A percentile compares a stretch with the other conserved stretches of the same genome.
Evolutionary conservation across 1,140 invertebrate genomes (phyloP).

Genomic region (Chelonus insularis): DNA sequence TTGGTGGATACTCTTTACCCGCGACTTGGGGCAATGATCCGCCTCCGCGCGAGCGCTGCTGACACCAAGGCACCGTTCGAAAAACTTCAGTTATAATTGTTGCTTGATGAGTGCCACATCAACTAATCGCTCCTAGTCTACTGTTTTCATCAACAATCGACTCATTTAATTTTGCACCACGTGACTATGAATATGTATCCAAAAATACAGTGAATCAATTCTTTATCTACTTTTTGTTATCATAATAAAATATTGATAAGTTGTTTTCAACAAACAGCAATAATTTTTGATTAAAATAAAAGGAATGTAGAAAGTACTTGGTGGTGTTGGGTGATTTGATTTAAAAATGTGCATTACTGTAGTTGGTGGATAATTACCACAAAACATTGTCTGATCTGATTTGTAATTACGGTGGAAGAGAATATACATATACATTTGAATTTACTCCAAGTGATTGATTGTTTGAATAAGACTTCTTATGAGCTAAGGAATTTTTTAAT

Average conservation of each 20-base stretch:
- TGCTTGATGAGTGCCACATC: slow-evolving; percentile 44
- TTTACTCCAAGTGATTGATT: too few relatives aligned
- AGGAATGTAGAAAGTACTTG: too few relatives aligned
- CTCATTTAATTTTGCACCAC: neutral
- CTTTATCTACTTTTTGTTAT: too few relatives aligned
- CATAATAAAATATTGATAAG: too few relatives aligned
- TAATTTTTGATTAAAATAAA: too few relatives aligned
- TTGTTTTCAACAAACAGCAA: too few relatives aligned
- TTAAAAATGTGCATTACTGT: too few relatives aligned
- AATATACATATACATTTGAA: too few relatives aligned
- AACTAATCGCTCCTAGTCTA: slow-evolving; percentile 11
- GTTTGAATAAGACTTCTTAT: neutral
- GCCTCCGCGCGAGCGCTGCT: slow-evolving; percentile 34
- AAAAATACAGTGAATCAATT: neutral
- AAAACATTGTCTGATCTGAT: too few relatives aligned
- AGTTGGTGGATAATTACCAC: too few relatives aligned
- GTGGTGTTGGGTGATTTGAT: too few relatives aligned
- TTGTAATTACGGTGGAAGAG: too few relatives aligned
- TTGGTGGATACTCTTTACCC: neutral
- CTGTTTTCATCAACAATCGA: neutral
- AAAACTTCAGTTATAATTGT: slow-evolving; percentile 63
- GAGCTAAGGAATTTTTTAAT: neutral
- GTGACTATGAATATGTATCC: neutral
- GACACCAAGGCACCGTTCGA: slow-evolving; percentile 36
- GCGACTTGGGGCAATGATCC: slow-evolving; percentile 33